These are phyloP conservation scores for Lasioglossum albipes DNA, from an alignment of 1,140 invertebrate genomes.

Conservation along the genomic window DNA sequence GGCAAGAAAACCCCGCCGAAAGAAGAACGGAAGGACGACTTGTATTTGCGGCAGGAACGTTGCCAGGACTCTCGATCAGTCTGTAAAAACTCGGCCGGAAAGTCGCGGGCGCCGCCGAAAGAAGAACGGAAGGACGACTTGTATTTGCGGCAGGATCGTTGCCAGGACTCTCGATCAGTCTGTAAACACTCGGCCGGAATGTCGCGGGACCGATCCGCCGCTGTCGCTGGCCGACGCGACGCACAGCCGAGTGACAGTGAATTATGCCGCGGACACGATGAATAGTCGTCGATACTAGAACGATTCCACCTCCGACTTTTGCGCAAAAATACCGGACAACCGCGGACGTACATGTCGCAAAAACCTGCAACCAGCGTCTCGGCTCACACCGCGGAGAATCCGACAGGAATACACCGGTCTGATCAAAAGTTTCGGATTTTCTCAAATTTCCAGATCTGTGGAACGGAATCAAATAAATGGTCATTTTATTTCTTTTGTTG, in stretches of 20 bases:
- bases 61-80: conserved; percentile 1
- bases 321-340: background rate
- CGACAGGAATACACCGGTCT: background rate
- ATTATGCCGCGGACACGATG: conserved; percentile 31
- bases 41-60: conserved; percentile 41
- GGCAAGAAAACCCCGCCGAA: conserved; percentile 32
- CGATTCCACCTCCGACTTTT: conserved; percentile 25
- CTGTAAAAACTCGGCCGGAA: conserved; percentile 39
- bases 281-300: conserved; percentile 18
- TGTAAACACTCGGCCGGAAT: conserved; percentile 38
- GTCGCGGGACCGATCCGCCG: conserved; percentile 13
- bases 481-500: too few species aligned
- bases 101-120: conserved; percentile 3
- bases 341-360: background rate
- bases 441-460: too few species aligned
- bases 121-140: conserved; percentile 47
- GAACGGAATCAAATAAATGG: too few species aligned
- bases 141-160: conserved; percentile 37
- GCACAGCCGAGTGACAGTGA: conserved; percentile 7
- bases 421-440: background rate
- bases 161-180: conserved; percentile 9
- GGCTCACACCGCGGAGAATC: background rate
- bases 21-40: conserved; percentile 45
- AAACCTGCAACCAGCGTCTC: background rate
- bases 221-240: background rate